Percentiles rank a stretch among this genome's conserved stretches.
These are phyloP conservation scores for Drosophila pectinifera DNA, from an alignment of 1,140 invertebrate genomes.

Conservation along the genomic window DNA sequence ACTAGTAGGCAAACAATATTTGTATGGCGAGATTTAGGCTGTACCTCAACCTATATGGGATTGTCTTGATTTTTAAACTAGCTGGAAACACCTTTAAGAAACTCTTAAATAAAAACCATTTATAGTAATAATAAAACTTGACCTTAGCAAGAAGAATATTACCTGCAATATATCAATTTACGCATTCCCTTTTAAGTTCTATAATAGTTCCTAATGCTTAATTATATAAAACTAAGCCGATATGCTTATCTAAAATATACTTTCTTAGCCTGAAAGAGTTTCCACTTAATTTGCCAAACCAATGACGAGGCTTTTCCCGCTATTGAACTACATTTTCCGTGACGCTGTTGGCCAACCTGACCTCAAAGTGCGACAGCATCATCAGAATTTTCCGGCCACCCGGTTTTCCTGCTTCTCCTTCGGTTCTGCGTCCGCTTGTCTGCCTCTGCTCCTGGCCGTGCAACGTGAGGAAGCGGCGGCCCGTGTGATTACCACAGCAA, in stretches of 20 bases:
- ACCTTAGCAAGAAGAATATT: too few relatives aligned
- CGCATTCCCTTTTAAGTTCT: too few relatives aligned
- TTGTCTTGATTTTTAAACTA: too few relatives aligned
- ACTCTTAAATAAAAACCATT: too few relatives aligned
- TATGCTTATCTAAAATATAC: too few relatives aligned
- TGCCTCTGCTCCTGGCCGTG: conserved; percentile 30
- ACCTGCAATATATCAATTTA: too few relatives aligned
- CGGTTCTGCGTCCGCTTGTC: not conserved
- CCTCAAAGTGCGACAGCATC: conserved; percentile 45
- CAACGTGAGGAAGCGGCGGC: conserved; percentile 68
- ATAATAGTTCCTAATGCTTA: not conserved
- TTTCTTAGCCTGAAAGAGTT: not conserved
- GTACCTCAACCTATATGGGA: not conserved
- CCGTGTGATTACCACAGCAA: conserved; percentile 61
- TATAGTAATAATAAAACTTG: too few relatives aligned
- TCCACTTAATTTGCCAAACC: not conserved
- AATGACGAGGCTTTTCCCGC: conserved; percentile 1
- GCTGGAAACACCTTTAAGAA: too few relatives aligned
- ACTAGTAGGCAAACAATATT: not conserved
- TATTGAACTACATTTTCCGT: conserved; percentile 45
- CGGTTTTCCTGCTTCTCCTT: conserved; percentile 26
- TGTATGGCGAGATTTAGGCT: not conserved
- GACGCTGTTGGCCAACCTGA: conserved; percentile 38
- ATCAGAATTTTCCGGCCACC: conserved; percentile 28
- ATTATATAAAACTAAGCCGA: too few relatives aligned